A percentile compares a stretch with the other conserved stretches of the same genome.
phyloP scores from a whole-genome alignment of 2,797 vertebrate species.

The Amphiprion clarkii region DNA sequence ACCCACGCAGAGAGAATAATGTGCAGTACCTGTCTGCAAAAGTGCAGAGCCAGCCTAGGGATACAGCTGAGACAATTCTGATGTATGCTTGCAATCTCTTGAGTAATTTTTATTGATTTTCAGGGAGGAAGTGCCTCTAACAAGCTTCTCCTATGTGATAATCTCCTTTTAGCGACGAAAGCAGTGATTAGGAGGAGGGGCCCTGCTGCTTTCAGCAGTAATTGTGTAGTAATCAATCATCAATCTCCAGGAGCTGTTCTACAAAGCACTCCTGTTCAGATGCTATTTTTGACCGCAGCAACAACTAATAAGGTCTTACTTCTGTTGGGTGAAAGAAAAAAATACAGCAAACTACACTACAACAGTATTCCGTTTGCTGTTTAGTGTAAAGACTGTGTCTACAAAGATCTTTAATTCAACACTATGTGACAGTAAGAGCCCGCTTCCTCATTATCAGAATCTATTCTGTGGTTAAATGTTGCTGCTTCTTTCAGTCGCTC shows the following conservation, averaged over 20 bases:
- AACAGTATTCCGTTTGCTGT: constrained; percentile 34
- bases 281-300: constrained; percentile 71
- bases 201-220: constrained; percentile 77
- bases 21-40: constrained; percentile 40
- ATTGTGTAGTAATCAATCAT: constrained; percentile 84
- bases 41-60: constrained; percentile 27
- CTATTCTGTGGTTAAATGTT: background rate
- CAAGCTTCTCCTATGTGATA: constrained; percentile 75
- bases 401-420: constrained; percentile 1
- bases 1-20: constrained; percentile 43
- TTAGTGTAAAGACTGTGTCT: background rate
- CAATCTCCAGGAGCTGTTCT: constrained; percentile 73
- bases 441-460: constrained; percentile 16
- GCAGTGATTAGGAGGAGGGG: constrained; percentile 80
- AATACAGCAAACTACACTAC: background rate
- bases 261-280: constrained; percentile 57
- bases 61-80: constrained; percentile 51
- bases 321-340: constrained; percentile 28
- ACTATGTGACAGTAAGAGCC: background rate
- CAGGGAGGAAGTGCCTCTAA: constrained; percentile 74
- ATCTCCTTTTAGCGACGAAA: constrained; percentile 79
- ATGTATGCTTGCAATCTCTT: constrained; percentile 60
- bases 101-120: constrained; percentile 76
- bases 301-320: constrained; percentile 52
- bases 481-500: constrained; percentile 7